These are phyloP conservation scores for Trinorchestia longiramus DNA, from an alignment of 1,140 invertebrate species.

Conservation along the genomic window DNA sequence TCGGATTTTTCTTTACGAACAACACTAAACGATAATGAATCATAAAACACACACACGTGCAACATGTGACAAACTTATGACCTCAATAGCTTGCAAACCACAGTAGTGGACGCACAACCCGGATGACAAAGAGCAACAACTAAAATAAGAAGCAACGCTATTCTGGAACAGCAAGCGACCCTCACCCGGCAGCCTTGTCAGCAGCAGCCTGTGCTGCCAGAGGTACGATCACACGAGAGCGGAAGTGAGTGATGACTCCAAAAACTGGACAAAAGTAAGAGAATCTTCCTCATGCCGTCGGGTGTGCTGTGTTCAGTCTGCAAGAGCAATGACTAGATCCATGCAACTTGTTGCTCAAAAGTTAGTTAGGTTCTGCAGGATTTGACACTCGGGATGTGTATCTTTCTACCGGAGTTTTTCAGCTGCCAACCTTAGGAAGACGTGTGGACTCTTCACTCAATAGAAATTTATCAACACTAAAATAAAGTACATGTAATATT, in stretches of 20 bases:
- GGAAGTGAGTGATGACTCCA: background rate
- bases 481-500: no score
- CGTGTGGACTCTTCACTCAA: no score
- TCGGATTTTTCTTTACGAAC: background rate
- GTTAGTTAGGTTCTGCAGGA: no score
- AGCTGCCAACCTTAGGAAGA: no score
- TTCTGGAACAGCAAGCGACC: no score
- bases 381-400: no score
- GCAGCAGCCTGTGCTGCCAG: background rate
- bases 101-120: background rate
- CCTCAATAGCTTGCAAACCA: background rate
- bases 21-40: background rate
- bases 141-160: background rate
- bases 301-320: background rate
- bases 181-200: background rate
- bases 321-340: background rate
- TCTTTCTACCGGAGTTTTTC: background rate
- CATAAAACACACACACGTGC: background rate
- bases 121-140: background rate
- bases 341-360: no score
- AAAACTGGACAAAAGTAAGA: background rate
- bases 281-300: background rate
- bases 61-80: background rate
- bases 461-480: no score
- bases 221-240: background rate